Evolutionary conservation across 92 coral and sea anemone species (phyloP), one percentile per base, ranked within the genome.

Genomic region (Actinostola sp.): DNA sequence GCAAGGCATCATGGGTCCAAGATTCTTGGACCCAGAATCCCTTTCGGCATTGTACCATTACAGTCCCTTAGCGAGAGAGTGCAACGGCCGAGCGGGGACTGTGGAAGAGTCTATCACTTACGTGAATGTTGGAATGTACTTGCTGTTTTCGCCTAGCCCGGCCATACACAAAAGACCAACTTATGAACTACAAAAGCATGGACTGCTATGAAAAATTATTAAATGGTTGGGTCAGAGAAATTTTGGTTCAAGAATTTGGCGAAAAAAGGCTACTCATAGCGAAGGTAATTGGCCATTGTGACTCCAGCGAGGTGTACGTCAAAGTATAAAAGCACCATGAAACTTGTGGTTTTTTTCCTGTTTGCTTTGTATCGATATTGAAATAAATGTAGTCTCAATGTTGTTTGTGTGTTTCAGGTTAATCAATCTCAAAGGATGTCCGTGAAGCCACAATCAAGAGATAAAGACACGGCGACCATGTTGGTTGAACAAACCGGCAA

Each of bases 211-310:
- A 84, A 72, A 83, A 52, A 77, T 83, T 61, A 58, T 29, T 13
- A 83, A 83, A n/a, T 77, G 88, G 84, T 44, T 83, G 84, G 88
- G 84, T 83, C 20, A 59, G 79, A 32, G 75, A 83, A 38, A 67
- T 83, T 19, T 33, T 83, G 12, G 63, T 26, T 24, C 70, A 83
- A 63, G 50, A 63, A 23, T 83, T 70, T 77, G 88, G 73, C 35
- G 88, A 82, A 11, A 82, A 53, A 38, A 59, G 88, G 52, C 73
- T 75, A 46, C n/a, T 82, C 51, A 82, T 82, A 30, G 88, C 77
- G 36, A 82, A 82, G 83, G 83, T 76, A 67, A 29, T 14, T 25
- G n/a, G n/a, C n/a, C n/a, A n/a, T n/a, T n/a, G n/a, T n/a, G n/a
- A n/a, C n/a, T n/a, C n/a, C n/a, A n/a, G n/a, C n/a, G n/a, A n/a